Evolutionary conservation across 1,140 invertebrate genomes (phyloP), one percentile per base, ranked within the genome.

Genomic region (Conus ventricosus): DNA sequence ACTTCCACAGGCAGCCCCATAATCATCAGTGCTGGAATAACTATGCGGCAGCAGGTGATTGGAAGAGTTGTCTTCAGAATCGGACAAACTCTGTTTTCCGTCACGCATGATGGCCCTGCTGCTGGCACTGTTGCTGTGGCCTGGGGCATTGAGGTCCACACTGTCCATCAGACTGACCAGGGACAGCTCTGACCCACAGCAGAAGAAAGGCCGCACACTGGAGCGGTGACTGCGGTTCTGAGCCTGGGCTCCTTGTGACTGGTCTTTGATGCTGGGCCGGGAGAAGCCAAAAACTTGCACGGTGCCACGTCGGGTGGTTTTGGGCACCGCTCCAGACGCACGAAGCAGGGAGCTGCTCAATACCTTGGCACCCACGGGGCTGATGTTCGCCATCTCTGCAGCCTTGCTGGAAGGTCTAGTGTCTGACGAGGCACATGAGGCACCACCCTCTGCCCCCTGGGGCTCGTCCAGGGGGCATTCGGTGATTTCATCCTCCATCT

Each of bases 181-280:
- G 27, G 94, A 94, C 1, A 94, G 55, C 87, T 94, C 93, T 87
- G 93, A 94, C 7, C 94, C 94, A 92, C 94, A 94, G 85, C 94
- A 94, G 90, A 94, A 93, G 85, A 94, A 94, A 82, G 94, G 94
- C 71, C 94, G 88, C 1, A 94, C 93, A 27, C 93, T 88, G 63
- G 94, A 94, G 5, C 93, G 90, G 81, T 93, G 93, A 51, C 92
- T 87, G n/a, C 55, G 63, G 23, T 88, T 81, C 39, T 81, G 80
- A 55, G 80, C 80, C 80, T 81, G 80, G 17, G 80, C 80, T 54
- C 80, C 80, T 25, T 81, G 80, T 4, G 80, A 81, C 51, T 81
- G 80, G 80, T 81, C 80, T 23, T 81, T 81, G 6, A 81, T 39
- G 39, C 80, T 17, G 13, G 80, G 51, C 80, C 80, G 27, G 51